Evolutionary conservation across 2,888 invertebrate genomes (phyloP).

Genomic region (Microctonus hyperodae): DNA sequence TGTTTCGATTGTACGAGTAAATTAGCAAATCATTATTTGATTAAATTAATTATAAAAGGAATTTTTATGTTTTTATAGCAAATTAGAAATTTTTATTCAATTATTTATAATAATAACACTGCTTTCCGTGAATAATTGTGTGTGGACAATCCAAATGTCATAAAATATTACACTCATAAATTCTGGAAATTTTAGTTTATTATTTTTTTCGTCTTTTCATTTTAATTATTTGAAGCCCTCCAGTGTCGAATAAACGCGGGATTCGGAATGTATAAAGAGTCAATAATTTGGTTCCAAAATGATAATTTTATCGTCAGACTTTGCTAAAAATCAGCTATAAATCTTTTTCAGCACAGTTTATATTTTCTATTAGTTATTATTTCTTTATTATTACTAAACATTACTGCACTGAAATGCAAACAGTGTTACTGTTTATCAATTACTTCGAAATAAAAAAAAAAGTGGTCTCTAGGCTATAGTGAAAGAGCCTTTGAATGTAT

Average conservation of each 20-base stretch:
- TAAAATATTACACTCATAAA: conserved; percentile 62
- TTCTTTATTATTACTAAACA: conserved; percentile 18
- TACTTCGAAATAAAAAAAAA: conserved; percentile 27
- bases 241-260: conserved; percentile 7
- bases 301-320: not conserved
- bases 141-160: conserved; percentile 54
- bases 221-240: conserved; percentile 31
- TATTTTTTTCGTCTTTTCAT: conserved; percentile 34
- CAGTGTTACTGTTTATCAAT: conserved; percentile 33
- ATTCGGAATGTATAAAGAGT: not conserved
- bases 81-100: conserved; percentile 25
- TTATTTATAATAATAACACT: conserved; percentile 54
- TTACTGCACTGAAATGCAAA: conserved; percentile 31
- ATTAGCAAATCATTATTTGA: not conserved
- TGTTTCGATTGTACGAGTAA: conserved; percentile 16
- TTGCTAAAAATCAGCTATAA: not conserved
- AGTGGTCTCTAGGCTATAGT: conserved; percentile 43
- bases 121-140: conserved; percentile 63
- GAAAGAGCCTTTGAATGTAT: conserved; percentile 48
- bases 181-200: conserved; percentile 57
- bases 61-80: conserved; percentile 2
- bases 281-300: not conserved
- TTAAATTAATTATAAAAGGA: conserved; percentile 38
- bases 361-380: not conserved
- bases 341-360: not conserved